Percentiles rank a stretch among this genome's conserved stretches.
Evolutionary conservation across 2,113 vertebrate species (phyloP).

Genomic region (Panthera leo): DNA sequence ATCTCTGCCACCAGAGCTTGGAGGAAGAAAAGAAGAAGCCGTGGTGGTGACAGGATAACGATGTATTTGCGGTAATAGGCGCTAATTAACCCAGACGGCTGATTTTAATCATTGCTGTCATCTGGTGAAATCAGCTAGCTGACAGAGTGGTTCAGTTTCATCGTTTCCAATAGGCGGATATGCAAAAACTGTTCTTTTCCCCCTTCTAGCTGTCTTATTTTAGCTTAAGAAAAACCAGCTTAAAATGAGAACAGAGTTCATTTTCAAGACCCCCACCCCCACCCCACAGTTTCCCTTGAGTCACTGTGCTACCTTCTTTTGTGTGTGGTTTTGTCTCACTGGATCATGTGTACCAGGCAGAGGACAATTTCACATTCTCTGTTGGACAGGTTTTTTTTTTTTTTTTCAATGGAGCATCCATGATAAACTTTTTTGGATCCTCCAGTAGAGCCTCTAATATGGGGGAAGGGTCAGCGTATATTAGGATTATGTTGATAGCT

Average conservation of each 20-base stretch:
- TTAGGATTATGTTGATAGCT: not conserved
- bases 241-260: not conserved
- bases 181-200: not conserved
- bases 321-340: not conserved
- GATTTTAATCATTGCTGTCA: constrained; percentile 70
- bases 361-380: not conserved
- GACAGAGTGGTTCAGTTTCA: constrained; percentile 34
- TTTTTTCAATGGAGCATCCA: not conserved
- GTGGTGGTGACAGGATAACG: constrained; percentile 56
- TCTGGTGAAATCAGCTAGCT: constrained; percentile 68
- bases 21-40: constrained; percentile 27
- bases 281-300: not conserved
- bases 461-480: not conserved
- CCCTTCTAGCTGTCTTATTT: not conserved
- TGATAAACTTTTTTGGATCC: not conserved
- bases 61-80: constrained; percentile 8
- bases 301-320: not conserved
- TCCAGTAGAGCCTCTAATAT: not conserved
- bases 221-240: not conserved
- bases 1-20: constrained; percentile 29
- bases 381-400: not conserved
- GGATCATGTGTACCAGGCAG: not conserved
- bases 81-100: constrained; percentile 68
- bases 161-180: constrained; percentile 43
- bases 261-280: not conserved